phyloP scores from a whole-genome alignment of 2,888 invertebrate genomes.

The Lasioglossum leucozonium region DNA sequence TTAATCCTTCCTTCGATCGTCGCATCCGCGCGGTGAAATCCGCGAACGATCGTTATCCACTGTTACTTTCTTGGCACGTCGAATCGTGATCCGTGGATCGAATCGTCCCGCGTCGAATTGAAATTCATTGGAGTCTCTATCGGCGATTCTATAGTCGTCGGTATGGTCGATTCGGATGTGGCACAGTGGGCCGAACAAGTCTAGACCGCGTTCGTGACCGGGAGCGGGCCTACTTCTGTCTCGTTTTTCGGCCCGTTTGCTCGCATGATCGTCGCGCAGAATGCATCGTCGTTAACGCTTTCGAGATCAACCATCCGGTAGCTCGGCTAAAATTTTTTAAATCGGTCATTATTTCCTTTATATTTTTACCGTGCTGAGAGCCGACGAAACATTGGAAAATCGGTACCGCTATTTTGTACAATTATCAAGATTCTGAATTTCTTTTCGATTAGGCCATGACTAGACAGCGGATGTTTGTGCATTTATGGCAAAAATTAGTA shows the following conservation, averaged over 20 bases:
- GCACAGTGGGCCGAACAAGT: conserved; percentile 65
- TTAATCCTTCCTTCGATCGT: background rate
- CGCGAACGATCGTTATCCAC: conserved; percentile 32
- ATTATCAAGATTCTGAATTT: too few species aligned
- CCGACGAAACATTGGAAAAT: background rate
- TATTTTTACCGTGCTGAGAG: background rate
- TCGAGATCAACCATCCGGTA: background rate
- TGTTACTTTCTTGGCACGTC: conserved; percentile 57
- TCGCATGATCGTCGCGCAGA: background rate
- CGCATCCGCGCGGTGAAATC: background rate
- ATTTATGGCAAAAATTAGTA: too few species aligned
- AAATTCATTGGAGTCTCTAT: conserved; percentile 55
- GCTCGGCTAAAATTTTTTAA: background rate
- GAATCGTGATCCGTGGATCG: conserved; percentile 33
- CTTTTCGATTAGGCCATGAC: background rate
- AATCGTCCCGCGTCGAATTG: conserved; percentile 46
- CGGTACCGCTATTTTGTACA: background rate
- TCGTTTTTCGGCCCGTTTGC: conserved; percentile 49
- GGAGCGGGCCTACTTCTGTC: conserved; percentile 58
- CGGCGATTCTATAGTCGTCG: background rate
- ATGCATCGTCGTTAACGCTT: background rate
- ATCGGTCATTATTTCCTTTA: too few species aligned
- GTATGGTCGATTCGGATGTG: conserved; percentile 58
- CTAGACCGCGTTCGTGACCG: conserved; percentile 47
- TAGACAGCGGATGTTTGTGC: too few species aligned